Conservation (phyloP, 2,797 vertebrate genomes). For the Myotis findleyi region DNA sequence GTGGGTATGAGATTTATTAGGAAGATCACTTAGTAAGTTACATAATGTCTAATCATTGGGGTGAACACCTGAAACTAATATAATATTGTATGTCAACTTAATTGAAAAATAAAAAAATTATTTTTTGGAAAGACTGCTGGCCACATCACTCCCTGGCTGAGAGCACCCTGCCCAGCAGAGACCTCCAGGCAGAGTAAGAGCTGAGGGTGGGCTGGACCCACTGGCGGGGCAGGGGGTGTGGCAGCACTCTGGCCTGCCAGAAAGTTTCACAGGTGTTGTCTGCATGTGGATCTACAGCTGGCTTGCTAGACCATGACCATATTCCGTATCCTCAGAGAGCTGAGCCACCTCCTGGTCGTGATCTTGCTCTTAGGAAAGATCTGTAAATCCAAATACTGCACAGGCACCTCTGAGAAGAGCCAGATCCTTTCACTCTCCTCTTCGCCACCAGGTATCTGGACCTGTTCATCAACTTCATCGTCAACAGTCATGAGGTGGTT, state of each 20-base stretch:
- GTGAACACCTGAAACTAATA: neutral
- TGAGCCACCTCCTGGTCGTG: neutral
- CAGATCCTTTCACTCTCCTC: neutral
- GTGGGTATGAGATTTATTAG: neutral
- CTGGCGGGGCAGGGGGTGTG: neutral
- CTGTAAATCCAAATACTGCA: neutral
- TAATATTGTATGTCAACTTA: neutral
- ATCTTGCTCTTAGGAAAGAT: neutral
- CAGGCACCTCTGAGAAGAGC: neutral
- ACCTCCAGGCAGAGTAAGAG: neutral
- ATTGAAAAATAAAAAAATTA: neutral
- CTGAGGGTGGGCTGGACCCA: neutral
- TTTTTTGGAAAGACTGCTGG: neutral
- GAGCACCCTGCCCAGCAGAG: neutral
- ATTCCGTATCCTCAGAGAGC: neutral
- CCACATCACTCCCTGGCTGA: neutral
- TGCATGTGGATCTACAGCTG: neutral
- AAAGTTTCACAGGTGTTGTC: neutral
- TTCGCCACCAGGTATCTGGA: neutral
- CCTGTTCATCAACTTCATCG: neutral
- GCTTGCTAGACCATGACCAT: no score
- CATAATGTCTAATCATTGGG: neutral
- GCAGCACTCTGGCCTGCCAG: neutral
- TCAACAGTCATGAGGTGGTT: slow-evolving; percentile 88
- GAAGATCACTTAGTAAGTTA: neutral